Conservation (phyloP, 2,797 vertebrate species). For the Epinephelus coioides region DNA sequence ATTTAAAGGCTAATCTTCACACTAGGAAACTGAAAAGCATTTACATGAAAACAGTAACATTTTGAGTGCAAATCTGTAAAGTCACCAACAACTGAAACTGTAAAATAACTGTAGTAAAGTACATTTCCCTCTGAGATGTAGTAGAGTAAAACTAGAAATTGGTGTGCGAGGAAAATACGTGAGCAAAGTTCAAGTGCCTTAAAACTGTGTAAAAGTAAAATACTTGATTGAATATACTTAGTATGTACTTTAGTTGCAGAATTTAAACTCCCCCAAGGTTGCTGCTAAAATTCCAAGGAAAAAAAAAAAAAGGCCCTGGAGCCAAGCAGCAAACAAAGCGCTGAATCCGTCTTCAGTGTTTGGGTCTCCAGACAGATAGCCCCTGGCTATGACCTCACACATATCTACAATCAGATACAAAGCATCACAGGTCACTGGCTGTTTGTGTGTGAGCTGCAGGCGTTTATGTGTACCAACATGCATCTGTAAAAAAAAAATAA, state of each 20-base stretch:
- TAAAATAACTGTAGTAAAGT: background rate
- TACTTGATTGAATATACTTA: background rate
- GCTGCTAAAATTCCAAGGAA: too few relatives aligned
- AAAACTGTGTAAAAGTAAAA: background rate
- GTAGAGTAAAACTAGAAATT: background rate
- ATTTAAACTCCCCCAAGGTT: background rate
- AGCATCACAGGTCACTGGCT: background rate
- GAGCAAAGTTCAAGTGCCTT: background rate
- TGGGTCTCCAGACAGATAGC: background rate
- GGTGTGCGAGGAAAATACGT: background rate
- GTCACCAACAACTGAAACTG: background rate
- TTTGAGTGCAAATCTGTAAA: background rate
- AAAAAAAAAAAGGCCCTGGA: background rate
- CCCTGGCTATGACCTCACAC: background rate
- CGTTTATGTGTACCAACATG: background rate
- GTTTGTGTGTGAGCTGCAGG: conserved; percentile 19
- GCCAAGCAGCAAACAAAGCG: background rate
- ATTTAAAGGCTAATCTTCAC: too few relatives aligned
- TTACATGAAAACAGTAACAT: too few relatives aligned
- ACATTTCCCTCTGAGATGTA: background rate
- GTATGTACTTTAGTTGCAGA: background rate
- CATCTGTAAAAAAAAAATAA: background rate
- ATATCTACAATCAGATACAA: background rate
- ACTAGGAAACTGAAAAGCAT: too few relatives aligned
- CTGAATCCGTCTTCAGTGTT: background rate